Evolutionary conservation across 1,140 invertebrate species (phyloP), one percentile per base, ranked within the genome.

Genomic region (Dreissena rostriformis): DNA sequence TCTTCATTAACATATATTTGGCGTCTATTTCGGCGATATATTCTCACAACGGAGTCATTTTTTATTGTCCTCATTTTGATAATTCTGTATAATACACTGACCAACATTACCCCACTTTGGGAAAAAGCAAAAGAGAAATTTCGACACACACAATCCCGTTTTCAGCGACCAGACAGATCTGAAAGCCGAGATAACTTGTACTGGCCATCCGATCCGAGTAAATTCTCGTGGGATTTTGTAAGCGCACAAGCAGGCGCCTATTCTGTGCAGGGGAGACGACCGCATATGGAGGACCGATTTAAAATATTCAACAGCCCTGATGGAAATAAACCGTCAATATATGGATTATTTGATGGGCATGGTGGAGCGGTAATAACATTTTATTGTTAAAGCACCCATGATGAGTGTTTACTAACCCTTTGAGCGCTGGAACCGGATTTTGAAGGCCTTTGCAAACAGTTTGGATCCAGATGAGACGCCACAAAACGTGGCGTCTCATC

Each of bases 281-380:
- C 96, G 72, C 96, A 96, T 74, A 99, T 99, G 98, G 98, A 98
- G 95, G 98, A 99, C 93, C 95, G 97, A 87, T 97, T 97, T 92
- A 96, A 97, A 63, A 95, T 97, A 52, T 95, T 97, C 83, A 95
- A 96, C 91, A 96, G 97, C 80, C 86, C 93, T 12, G 90, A 93
- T 78, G 77, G 95, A 79, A 96, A 96, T 26, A 96, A 96, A 29
- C 96, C 98, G 72, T 96, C 97, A 1, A 94, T 98, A 67, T 98
- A 97, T 94, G 97, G 97, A 57, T 96, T 98, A 76, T 98, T 98
- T 93, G 98, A 99, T 95, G 98, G 98, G 0, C 98, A 99, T 93
- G 98, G 98, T 75, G 98, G 98, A 71, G 97, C 98, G 94, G 96
- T 96, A 94, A 5, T 39, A 5, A 39, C 2, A 39, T 84, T 68